Percentiles rank a stretch among this genome's conserved stretches.
phyloP scores from a whole-genome alignment of 2,888 invertebrate genomes.

The Sarcophaga variegata region DNA sequence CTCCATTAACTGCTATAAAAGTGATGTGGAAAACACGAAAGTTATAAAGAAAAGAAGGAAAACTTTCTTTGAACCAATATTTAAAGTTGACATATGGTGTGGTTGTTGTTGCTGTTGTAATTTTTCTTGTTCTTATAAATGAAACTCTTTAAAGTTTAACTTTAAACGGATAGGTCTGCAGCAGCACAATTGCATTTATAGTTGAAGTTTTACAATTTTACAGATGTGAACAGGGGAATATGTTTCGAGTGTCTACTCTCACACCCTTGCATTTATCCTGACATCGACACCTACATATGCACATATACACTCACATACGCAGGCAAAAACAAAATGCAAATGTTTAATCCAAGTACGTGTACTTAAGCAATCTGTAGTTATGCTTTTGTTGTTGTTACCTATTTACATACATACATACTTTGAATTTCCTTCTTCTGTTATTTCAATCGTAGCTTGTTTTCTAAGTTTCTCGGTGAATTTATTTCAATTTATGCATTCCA shows the following conservation, averaged over 20 bases:
- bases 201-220: slow-evolving; percentile 48
- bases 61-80: slow-evolving; percentile 30
- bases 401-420: neutral
- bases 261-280: slow-evolving; percentile 26
- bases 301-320: neutral
- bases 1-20: neutral
- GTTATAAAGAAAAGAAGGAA: neutral
- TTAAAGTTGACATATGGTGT: slow-evolving; percentile 20
- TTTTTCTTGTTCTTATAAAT: slow-evolving; percentile 6
- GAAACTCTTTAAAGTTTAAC: slow-evolving; percentile 39
- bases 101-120: neutral
- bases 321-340: neutral
- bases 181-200: slow-evolving; percentile 19
- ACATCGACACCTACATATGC: neutral
- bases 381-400: neutral
- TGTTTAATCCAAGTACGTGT: neutral
- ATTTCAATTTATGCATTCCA: slow-evolving; percentile 60
- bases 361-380: neutral
- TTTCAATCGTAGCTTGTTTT: slow-evolving; percentile 8
- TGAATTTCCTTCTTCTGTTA: slow-evolving; percentile 20
- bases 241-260: neutral
- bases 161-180: slow-evolving; percentile 23
- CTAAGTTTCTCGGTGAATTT: slow-evolving; percentile 31
- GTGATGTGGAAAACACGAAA: neutral
- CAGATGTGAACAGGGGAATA: slow-evolving; percentile 60